Base-by-base conservation (phyloP, 2,797 vertebrate genomes). In the Eidolon dupreanum region DNA sequence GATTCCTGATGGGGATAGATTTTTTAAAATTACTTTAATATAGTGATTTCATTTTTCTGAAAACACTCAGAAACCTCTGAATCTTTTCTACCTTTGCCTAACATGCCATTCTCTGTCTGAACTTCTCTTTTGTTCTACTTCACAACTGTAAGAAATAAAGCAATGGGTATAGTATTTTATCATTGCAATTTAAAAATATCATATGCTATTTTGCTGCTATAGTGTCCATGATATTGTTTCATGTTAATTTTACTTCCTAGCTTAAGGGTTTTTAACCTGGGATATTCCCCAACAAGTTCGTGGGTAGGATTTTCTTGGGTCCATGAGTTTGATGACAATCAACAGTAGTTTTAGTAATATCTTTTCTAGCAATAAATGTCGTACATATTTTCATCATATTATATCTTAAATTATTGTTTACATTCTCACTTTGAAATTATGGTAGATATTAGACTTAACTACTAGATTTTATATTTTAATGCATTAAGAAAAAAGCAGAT, bases 381-480 rank as follows among this genome's bases (percentile, higher is more conserved):
- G 81, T 59, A 59, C 16, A 41, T 73, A 24, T 81, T 93, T 66
- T 55, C 88, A 43, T 63, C 36, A 53, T 36, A 38, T 16, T 59
- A 9, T 66, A 70, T 82, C 43, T 87, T 96, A 16, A 83, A 11
- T 84, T 75, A 33, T 75, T 88, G 5, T 85, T 95, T 63, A 74
- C 3, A 38, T 71, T 84, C 66, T 74, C 9, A 51, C 75, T 90
- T 87, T 63, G 38, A 78, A 97, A 26, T 95, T 88, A 57, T 84
- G 12, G 33, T 71, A 84, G 46, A 41, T 70, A 22, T 36, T 93
- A 92, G 36, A 90, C 38, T 90, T 94, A 74, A 74, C 22, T 78
- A 59, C 43, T 88, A 88, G 49, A 66, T 87, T 38, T 66, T 88
- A 59, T 46, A 75, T 95, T 92, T 93, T 96, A 74, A 86, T 78